phyloP scores from a whole-genome alignment of 2,888 invertebrate species.

The Pterostichus niger region DNA sequence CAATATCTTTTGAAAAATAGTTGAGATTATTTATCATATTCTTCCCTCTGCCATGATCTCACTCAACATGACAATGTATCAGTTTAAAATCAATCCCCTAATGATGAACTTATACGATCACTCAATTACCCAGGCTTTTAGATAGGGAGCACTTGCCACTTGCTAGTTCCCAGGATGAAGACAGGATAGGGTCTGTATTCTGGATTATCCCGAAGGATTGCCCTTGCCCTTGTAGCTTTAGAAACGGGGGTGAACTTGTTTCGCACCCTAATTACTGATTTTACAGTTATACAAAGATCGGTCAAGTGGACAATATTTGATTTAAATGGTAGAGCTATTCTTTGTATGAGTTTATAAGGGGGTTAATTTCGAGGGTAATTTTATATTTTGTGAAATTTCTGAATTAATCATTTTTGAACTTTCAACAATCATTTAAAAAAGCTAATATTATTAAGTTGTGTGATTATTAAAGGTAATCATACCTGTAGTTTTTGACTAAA shows the following conservation, averaged over 20 bases:
- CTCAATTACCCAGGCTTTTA: slow-evolving; percentile 9
- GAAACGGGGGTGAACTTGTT: slow-evolving; percentile 20
- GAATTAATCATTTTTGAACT: too few relatives aligned
- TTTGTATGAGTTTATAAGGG: background rate
- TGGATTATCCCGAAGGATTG: slow-evolving; percentile 37
- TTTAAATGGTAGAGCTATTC: slow-evolving; percentile 8
- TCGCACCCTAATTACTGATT: slow-evolving; percentile 24
- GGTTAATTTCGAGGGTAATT: background rate
- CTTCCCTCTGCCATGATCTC: slow-evolving; percentile 27
- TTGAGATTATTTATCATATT: too few relatives aligned
- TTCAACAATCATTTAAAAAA: too few relatives aligned
- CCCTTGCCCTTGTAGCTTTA: slow-evolving; percentile 10
- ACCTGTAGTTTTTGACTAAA: too few relatives aligned
- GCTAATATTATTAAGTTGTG: too few relatives aligned
- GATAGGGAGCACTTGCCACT: background rate
- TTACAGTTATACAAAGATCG: slow-evolving; percentile 11
- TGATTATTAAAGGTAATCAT: too few relatives aligned
- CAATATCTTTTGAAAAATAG: too few relatives aligned
- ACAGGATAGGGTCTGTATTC: slow-evolving; percentile 39
- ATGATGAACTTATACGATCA: slow-evolving; percentile 21
- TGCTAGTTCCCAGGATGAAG: slow-evolving; percentile 33
- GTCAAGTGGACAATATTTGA: slow-evolving; percentile 10
- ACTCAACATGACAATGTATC: slow-evolving; percentile 27
- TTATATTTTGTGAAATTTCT: too few relatives aligned
- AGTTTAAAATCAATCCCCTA: slow-evolving; percentile 48